A percentile compares a stretch with the other conserved stretches of the same genome.
phyloP scores from a whole-genome alignment of 2,113 vertebrate genomes.

The Reinhardtius hippoglossoides region DNA sequence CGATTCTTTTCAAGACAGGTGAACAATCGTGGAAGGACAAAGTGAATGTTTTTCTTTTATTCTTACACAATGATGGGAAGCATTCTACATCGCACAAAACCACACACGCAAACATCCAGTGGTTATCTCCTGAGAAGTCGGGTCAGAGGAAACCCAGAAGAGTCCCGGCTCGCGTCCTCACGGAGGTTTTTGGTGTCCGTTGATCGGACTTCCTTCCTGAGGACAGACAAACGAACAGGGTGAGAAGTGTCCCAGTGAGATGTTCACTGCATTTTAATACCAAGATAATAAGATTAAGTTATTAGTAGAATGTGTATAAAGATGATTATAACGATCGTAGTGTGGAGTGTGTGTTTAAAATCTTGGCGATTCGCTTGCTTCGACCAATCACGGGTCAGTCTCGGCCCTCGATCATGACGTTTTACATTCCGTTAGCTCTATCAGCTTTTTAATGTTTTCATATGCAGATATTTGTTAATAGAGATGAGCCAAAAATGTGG shows the following conservation, averaged over 20 bases:
- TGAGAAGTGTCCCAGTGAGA: background rate
- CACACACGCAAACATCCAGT: slow-evolving; percentile 30
- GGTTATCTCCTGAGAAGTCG: slow-evolving; percentile 45
- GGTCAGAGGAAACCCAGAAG: slow-evolving; percentile 39
- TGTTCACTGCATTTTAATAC: background rate
- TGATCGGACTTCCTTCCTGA: slow-evolving; percentile 64
- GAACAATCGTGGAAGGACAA: slow-evolving; percentile 37
- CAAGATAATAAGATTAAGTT: too few species aligned
- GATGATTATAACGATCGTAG: too few species aligned
- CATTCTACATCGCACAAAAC: slow-evolving; percentile 25
- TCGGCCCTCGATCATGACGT: too few species aligned
- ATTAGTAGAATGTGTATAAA: too few species aligned
- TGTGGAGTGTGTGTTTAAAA: too few species aligned
- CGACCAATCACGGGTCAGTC: too few species aligned
- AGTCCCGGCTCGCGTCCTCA: slow-evolving; percentile 59
- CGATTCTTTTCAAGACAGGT: background rate
- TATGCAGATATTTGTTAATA: too few species aligned
- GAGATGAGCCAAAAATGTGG: too few species aligned
- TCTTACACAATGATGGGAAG: slow-evolving; percentile 44
- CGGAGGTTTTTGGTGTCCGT: slow-evolving; percentile 76
- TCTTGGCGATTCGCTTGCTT: too few species aligned
- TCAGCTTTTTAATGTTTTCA: too few species aligned
- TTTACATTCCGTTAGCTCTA: too few species aligned
- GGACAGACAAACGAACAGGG: slow-evolving; percentile 60
- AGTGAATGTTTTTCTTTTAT: background rate